These are phyloP conservation scores for Cydia splendana DNA, from an alignment of 1,140 invertebrate genomes.

Conservation along the genomic window DNA sequence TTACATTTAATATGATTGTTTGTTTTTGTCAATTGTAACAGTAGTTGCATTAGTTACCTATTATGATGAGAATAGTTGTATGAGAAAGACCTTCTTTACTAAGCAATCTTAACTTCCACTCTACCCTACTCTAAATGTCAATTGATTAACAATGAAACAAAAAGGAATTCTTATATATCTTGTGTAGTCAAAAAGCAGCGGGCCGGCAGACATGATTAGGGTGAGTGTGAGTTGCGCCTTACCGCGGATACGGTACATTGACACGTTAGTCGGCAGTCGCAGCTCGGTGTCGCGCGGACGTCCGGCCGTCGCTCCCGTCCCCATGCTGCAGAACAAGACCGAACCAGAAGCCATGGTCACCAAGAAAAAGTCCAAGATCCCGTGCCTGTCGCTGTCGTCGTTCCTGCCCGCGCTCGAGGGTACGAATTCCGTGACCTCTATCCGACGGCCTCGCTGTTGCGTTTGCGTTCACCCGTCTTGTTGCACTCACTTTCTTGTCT, in stretches of 20 bases:
- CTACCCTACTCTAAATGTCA: neutral
- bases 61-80: neutral
- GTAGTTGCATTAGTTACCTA: neutral
- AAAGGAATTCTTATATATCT: neutral
- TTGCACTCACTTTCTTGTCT: constrained; percentile 74
- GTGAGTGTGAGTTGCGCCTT: constrained; percentile 54
- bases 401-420: constrained; percentile 74
- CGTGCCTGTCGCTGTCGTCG: constrained; percentile 70
- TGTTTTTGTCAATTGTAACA: neutral
- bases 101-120: neutral
- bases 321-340: constrained; percentile 70
- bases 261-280: constrained; percentile 56
- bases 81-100: neutral
- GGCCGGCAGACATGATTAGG: neutral
- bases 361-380: constrained; percentile 76
- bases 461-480: constrained; percentile 69
- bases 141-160: neutral
- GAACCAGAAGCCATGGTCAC: constrained; percentile 70
- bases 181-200: neutral
- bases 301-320: constrained; percentile 54
- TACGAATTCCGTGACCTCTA: constrained; percentile 70
- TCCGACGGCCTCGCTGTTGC: constrained; percentile 65
- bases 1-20: neutral
- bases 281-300: constrained; percentile 66
- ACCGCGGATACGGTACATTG: constrained; percentile 64